phyloP scores from a whole-genome alignment of 2,113 vertebrate species.

The Zosterops japonicus region DNA sequence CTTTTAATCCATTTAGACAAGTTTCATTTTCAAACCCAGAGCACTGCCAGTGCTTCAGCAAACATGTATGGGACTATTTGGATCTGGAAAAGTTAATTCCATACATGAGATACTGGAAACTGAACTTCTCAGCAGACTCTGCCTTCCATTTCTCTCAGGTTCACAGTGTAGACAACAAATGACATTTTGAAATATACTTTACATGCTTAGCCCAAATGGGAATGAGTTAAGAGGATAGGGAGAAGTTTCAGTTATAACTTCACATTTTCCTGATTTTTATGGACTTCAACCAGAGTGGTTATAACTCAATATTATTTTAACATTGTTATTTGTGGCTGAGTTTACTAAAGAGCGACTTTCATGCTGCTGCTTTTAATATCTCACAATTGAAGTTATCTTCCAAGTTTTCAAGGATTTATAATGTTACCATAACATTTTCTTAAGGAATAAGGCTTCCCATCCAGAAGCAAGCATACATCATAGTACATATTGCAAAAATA shows the following conservation, averaged over 20 bases:
- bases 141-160: not conserved
- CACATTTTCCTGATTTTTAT: constrained; percentile 64
- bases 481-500: constrained; percentile 55
- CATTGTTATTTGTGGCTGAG: constrained; percentile 51
- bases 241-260: constrained; percentile 32
- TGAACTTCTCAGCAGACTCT: not conserved
- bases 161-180: not conserved
- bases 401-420: constrained; percentile 70
- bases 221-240: not conserved
- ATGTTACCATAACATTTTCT: constrained; percentile 65
- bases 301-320: constrained; percentile 57
- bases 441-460: constrained; percentile 67
- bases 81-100: not conserved
- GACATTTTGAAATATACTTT: not conserved
- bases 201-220: not conserved
- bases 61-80: not conserved
- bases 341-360: constrained; percentile 20
- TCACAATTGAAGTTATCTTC: constrained; percentile 63
- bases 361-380: constrained; percentile 36
- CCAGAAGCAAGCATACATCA: constrained; percentile 48
- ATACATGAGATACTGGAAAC: not conserved
- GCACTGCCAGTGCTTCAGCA: not conserved
- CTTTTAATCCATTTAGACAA: not conserved
- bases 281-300: constrained; percentile 45
- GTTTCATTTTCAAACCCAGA: not conserved